A percentile compares a stretch with the other conserved stretches of the same genome.
Evolutionary conservation across 2,888 invertebrate species (phyloP).

Genomic region (Caenorhabditis doughertyi): DNA sequence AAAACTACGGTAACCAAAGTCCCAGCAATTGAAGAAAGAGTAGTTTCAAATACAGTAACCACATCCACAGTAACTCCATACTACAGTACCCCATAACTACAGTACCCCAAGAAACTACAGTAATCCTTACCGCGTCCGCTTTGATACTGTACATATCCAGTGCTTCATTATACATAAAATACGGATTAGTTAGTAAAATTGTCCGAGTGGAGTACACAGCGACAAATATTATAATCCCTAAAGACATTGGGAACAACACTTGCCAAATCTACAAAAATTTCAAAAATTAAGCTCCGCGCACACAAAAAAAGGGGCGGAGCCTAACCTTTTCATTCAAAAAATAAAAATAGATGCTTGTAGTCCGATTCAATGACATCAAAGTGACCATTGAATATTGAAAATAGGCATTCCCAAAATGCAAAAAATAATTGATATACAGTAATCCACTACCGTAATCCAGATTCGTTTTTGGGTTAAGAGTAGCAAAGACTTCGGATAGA

Average conservation of each 20-base stretch:
- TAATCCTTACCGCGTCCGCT: conserved; percentile 25
- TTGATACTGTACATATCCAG: conserved; percentile 44
- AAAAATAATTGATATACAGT: conserved; percentile 26
- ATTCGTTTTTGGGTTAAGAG: background rate
- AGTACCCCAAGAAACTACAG: no score
- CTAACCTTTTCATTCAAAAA: conserved; percentile 44
- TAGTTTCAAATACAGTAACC: no score
- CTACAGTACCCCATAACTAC: no score
- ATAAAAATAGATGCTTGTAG: conserved; percentile 31
- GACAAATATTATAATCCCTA: background rate
- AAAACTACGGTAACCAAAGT: no score
- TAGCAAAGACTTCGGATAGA: background rate
- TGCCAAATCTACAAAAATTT: conserved; percentile 35
- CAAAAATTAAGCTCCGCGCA: background rate
- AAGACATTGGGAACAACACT: conserved; percentile 9
- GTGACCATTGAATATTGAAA: conserved; percentile 53
- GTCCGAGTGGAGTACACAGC: conserved; percentile 34
- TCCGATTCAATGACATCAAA: conserved; percentile 37
- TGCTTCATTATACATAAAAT: conserved; percentile 36
- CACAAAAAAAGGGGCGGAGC: background rate
- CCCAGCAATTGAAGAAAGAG: no score
- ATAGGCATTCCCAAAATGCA: conserved; percentile 50
- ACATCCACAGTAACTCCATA: no score
- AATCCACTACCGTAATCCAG: background rate
- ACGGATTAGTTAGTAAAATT: conserved; percentile 12